Evolutionary conservation across 2,113 vertebrate species (phyloP).

Genomic region (Takifugu bimaculatus): DNA sequence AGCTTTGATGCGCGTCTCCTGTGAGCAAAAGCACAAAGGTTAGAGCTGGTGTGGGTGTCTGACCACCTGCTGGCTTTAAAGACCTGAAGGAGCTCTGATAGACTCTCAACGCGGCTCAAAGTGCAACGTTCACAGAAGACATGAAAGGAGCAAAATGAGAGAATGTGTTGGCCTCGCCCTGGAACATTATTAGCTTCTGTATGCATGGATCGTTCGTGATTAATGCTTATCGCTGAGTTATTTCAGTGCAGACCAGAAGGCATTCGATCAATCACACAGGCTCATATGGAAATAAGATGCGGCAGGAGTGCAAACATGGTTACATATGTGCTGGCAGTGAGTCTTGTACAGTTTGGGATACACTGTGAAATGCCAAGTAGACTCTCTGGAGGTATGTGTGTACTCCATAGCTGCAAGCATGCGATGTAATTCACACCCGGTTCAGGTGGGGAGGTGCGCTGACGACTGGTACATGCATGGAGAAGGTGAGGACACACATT

Average conservation of each 20-base stretch:
- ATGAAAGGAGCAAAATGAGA: conserved; percentile 34
- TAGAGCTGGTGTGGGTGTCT: conserved; percentile 45
- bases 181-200: conserved; percentile 4
- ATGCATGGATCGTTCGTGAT: too few species aligned
- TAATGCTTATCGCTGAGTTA: too few species aligned
- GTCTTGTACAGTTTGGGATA: too few species aligned
- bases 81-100: conserved; percentile 34
- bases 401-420: too few species aligned
- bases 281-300: conserved; percentile 15
- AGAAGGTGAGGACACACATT: too few species aligned
- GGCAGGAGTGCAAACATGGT: not conserved
- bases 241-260: conserved; percentile 8
- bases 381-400: not conserved
- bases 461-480: too few species aligned
- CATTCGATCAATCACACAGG: conserved; percentile 1
- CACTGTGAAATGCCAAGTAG: not conserved
- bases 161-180: conserved; percentile 15
- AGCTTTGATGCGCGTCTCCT: conserved; percentile 51
- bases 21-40: conserved; percentile 29
- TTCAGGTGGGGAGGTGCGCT: too few species aligned
- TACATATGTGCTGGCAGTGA: too few species aligned
- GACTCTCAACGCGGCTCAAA: conserved; percentile 41
- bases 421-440: too few species aligned
- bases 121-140: conserved; percentile 29
- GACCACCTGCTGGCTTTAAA: conserved; percentile 65